Evolutionary conservation across 2,797 vertebrate genomes (phyloP).

Genomic region (Pteropus rufus): DNA sequence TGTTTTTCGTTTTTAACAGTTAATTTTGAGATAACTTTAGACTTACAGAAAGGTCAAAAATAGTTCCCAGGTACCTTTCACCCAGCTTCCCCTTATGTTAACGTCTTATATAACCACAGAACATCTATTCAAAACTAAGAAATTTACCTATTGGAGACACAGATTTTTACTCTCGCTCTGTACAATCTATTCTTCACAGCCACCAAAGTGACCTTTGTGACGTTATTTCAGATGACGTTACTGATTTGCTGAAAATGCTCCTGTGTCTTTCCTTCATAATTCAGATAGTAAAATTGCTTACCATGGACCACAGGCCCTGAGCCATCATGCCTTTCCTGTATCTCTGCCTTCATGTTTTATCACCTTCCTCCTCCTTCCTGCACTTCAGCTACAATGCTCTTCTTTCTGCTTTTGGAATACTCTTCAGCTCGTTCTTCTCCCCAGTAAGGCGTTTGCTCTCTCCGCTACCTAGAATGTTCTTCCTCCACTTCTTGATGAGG

Average conservation of each 20-base stretch:
- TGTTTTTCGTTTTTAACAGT: conserved; percentile 20
- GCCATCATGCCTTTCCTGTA: neutral
- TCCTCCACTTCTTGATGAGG: neutral
- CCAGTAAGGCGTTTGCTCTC: neutral
- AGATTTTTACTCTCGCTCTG: neutral
- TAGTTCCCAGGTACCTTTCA: neutral
- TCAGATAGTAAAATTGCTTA: neutral
- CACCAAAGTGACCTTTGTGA: conserved; percentile 27
- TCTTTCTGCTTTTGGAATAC: neutral
- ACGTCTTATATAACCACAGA: neutral
- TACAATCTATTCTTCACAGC: neutral
- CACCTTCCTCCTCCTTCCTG: neutral
- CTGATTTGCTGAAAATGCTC: conserved; percentile 28
- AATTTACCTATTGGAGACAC: neutral
- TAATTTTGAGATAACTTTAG: neutral
- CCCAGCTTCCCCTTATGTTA: neutral
- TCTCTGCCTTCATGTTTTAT: neutral
- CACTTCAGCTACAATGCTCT: neutral
- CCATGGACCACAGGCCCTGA: neutral
- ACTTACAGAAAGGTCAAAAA: neutral
- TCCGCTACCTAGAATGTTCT: neutral
- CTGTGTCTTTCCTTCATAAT: neutral
- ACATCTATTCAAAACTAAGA: conserved; percentile 29
- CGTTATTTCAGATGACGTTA: neutral
- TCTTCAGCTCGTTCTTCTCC: neutral